Conservation (phyloP, 2,797 vertebrate genomes). For the Anabas testudineus region DNA sequence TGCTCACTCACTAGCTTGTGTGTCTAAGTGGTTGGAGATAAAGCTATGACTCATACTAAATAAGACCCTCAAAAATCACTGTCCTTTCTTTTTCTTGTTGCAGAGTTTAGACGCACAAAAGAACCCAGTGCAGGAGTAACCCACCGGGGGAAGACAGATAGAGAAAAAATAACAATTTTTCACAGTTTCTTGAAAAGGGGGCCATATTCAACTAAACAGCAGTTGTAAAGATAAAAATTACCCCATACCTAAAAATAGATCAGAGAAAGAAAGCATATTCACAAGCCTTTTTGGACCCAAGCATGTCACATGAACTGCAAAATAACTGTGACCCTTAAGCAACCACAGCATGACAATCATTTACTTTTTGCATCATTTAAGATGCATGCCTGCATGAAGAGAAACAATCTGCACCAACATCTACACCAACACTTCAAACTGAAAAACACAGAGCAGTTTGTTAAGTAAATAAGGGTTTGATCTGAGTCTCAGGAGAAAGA, state of each 20-base stretch:
- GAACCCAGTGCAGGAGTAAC: slow-evolving; percentile 1
- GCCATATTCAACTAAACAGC: slow-evolving; percentile 19
- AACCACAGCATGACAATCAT: neutral
- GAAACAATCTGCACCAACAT: neutral
- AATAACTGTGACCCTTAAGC: neutral
- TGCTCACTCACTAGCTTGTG: slow-evolving; percentile 6
- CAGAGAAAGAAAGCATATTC: neutral
- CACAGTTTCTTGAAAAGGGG: slow-evolving; percentile 6
- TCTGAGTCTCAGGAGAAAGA: neutral
- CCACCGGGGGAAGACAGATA: neutral
- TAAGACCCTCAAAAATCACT: slow-evolving; percentile 40
- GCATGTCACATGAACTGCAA: neutral
- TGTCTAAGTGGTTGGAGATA: slow-evolving; percentile 41
- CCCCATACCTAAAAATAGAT: slow-evolving; percentile 1
- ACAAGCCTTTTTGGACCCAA: neutral
- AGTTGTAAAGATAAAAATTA: slow-evolving; percentile 22
- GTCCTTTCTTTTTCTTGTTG: slow-evolving; percentile 34
- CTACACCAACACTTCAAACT: neutral
- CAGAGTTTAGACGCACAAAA: slow-evolving; percentile 47
- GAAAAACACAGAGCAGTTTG: neutral
- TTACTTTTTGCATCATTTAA: slow-evolving; percentile 3
- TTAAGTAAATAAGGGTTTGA: neutral
- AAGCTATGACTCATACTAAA: slow-evolving; percentile 54
- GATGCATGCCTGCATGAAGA: neutral
- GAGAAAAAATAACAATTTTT: neutral